Conservation (phyloP, 2,888 invertebrate genomes). For the Suillia variegata region DNA sequence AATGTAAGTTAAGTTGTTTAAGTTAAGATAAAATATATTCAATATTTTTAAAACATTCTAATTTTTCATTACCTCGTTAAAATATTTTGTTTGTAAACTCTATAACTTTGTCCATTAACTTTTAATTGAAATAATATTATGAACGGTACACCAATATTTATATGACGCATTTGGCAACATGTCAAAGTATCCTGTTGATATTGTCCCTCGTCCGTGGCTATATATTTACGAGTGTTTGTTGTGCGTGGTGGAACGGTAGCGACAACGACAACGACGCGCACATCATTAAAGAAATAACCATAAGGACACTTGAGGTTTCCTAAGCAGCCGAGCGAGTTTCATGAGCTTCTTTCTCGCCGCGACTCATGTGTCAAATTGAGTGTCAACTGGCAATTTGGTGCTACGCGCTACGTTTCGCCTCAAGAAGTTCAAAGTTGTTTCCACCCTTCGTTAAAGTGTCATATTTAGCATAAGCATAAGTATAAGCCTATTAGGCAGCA, state of each 20-base stretch:
- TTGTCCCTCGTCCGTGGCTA: too few relatives aligned
- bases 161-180: neutral
- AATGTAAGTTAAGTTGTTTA: too few relatives aligned
- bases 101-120: too few relatives aligned
- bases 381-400: constrained; percentile 58
- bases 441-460: constrained; percentile 48
- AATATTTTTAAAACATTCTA: too few relatives aligned
- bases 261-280: too few relatives aligned
- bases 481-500: constrained; percentile 57
- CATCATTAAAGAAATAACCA: constrained; percentile 51
- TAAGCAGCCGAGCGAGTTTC: constrained; percentile 15
- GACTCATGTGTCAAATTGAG: constrained; percentile 56
- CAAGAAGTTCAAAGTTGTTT: constrained; percentile 4
- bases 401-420: constrained; percentile 9
- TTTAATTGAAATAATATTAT: too few relatives aligned
- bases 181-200: constrained; percentile 4
- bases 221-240: too few relatives aligned
- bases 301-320: constrained; percentile 51
- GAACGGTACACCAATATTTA: too few relatives aligned
- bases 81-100: too few relatives aligned
- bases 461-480: constrained; percentile 57
- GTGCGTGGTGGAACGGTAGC: constrained; percentile 10
- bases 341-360: constrained; percentile 25
- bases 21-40: too few relatives aligned
- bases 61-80: too few relatives aligned